These are phyloP conservation scores for Salmo trutta DNA, from an alignment of 2,797 vertebrate genomes.

Conservation along the genomic window DNA sequence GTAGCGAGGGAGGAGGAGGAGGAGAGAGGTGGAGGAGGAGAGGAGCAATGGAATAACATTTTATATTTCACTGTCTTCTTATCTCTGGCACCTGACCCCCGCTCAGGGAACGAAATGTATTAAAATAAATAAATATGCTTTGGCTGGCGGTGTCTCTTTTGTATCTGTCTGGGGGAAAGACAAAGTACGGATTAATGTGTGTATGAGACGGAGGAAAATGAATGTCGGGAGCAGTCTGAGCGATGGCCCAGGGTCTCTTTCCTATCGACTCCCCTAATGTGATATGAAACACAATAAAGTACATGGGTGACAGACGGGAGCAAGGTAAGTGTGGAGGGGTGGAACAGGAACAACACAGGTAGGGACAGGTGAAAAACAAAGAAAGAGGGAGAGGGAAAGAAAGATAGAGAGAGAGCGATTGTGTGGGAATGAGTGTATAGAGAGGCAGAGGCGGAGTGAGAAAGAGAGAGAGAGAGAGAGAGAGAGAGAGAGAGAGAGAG, in stretches of 20 bases:
- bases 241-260: slow-evolving; percentile 27
- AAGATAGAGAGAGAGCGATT: slow-evolving; percentile 9
- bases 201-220: slow-evolving; percentile 62
- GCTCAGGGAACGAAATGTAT: slow-evolving; percentile 52
- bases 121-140: slow-evolving; percentile 55
- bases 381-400: neutral
- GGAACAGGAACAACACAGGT: neutral
- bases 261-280: slow-evolving; percentile 65
- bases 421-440: no score
- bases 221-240: slow-evolving; percentile 65
- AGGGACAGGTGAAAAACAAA: slow-evolving; percentile 1
- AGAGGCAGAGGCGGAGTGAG: neutral
- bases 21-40: slow-evolving; percentile 31
- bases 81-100: slow-evolving; percentile 47
- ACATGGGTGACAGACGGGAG: neutral
- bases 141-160: slow-evolving; percentile 59
- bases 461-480: slow-evolving; percentile 45
- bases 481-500: neutral
- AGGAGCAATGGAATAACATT: slow-evolving; percentile 40
- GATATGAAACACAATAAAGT: slow-evolving; percentile 49
- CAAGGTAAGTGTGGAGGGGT: neutral
- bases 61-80: slow-evolving; percentile 41
- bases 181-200: slow-evolving; percentile 58
- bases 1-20: slow-evolving; percentile 8
- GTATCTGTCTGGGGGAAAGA: slow-evolving; percentile 59